These are phyloP conservation scores for Chloroceryle aenea DNA, from an alignment of 2,113 vertebrate genomes.

Conservation along the genomic window DNA sequence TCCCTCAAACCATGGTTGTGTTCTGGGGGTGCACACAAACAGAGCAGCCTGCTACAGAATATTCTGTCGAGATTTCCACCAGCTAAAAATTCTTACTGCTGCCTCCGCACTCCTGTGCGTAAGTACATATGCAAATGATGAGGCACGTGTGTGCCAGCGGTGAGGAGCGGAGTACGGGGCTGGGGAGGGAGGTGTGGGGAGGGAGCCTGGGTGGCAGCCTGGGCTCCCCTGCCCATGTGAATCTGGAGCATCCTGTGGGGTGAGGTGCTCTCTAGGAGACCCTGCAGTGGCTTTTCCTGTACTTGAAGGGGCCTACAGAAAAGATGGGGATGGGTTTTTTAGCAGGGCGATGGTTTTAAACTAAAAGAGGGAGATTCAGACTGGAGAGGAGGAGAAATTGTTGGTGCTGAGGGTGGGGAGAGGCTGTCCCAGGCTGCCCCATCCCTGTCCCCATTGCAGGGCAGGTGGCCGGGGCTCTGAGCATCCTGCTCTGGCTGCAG, in stretches of 20 bases:
- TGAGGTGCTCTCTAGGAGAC: neutral
- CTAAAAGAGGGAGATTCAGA: neutral
- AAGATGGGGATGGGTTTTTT: neutral
- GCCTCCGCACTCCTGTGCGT: neutral
- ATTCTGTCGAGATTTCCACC: neutral
- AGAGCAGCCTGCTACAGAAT: neutral
- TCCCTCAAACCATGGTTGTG: neutral
- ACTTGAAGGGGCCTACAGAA: neutral
- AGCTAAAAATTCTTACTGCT: neutral
- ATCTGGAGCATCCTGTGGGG: neutral
- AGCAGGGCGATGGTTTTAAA: neutral
- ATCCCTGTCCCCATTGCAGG: neutral
- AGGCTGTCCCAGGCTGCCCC: neutral
- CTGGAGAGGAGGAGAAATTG: neutral
- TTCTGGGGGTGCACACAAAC: neutral
- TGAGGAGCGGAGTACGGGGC: neutral
- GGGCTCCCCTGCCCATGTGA: neutral
- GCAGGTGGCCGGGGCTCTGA: neutral
- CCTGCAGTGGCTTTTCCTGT: neutral
- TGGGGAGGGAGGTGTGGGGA: no score
- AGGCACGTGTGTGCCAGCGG: neutral
- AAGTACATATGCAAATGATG: neutral
- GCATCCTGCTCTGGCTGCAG: neutral
- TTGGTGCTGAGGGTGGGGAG: neutral
- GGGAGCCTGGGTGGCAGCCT: no score